Evolutionary conservation across 2,113 vertebrate genomes (phyloP), one percentile per base, ranked within the genome.

Genomic region (Cryptotis parvus): DNA sequence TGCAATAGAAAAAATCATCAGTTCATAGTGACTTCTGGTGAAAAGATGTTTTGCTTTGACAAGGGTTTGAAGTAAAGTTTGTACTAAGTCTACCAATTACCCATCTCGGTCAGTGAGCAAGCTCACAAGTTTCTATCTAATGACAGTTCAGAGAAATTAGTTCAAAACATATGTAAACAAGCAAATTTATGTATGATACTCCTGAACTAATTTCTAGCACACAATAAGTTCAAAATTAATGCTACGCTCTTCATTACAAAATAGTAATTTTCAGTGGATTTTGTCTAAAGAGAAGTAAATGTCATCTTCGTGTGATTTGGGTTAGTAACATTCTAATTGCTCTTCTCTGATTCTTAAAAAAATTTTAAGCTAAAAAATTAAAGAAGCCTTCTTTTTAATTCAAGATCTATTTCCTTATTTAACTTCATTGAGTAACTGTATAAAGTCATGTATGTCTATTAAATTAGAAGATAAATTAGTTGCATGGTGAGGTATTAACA

Each of bases 391-490:
- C n/a, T n/a, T n/a, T n/a, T 41, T 6, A 41, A 82, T 86, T 89
- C 20, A 20, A 6, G 1, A 24, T 65, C 26, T 75, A 4, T n/a
- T n/a, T n/a, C 52, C 20, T 81, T 39, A 43, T 14, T 75, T 65
- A 72, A 14, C 16, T n/a, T 41, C 70, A 22, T n/a, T n/a, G n/a
- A 65, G 29, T 90, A 5, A 33, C 82, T 31, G 27, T 37, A 78
- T 37, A 26, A 22, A 4, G 4, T 20, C 24, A 43, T 33, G 16
- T 4, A 45, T 45, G 35, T 7, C 37, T 29, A 35, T 76, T 39
- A 33, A 22, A 31, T 77, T 70, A 85, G 26, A 39, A n/a, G 29
- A n/a, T n/a, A 85, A 85, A 89, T 58, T 77, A 74, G 63, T 35
- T 89, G 61, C 37, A 45, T 7, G 77, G n/a, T 83, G 31, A 72